Evolutionary conservation across 2,888 invertebrate species (phyloP).

Genomic region (Ophion slaviceki): DNA sequence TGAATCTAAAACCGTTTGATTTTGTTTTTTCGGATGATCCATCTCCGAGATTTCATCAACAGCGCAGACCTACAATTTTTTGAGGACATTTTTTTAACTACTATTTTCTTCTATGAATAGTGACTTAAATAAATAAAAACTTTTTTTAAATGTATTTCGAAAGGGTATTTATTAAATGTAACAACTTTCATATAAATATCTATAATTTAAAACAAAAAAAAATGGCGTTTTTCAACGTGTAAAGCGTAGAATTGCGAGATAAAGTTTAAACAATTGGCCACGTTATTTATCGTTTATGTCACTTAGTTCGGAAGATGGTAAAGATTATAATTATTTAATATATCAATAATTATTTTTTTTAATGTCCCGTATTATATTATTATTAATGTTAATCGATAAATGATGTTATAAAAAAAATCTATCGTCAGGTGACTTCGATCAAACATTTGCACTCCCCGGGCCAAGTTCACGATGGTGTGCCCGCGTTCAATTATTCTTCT

Average conservation of each 20-base stretch:
- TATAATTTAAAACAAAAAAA: too few relatives aligned
- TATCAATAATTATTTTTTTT: neutral
- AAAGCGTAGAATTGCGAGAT: neutral
- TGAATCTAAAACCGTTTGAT: too few relatives aligned
- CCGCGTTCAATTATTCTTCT: slow-evolving; percentile 68
- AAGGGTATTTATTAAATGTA: too few relatives aligned
- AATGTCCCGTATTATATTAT: neutral
- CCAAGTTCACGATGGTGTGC: slow-evolving; percentile 12
- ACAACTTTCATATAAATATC: too few relatives aligned
- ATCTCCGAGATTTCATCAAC: too few relatives aligned
- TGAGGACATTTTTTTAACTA: too few relatives aligned
- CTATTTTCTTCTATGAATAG: too few relatives aligned
- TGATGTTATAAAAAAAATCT: neutral
- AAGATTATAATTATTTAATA: neutral
- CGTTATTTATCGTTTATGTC: neutral
- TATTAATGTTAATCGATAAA: neutral
- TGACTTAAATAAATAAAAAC: too few relatives aligned
- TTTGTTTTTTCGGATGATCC: too few relatives aligned
- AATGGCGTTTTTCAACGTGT: too few relatives aligned
- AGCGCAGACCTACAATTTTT: too few relatives aligned
- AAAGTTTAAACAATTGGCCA: neutral
- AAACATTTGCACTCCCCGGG: neutral
- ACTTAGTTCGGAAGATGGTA: neutral
- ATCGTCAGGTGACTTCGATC: neutral
- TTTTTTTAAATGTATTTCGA: too few relatives aligned